Evolutionary conservation across 1,140 invertebrate genomes (phyloP).

Genomic region (Camponotus pennsylvanicus): DNA sequence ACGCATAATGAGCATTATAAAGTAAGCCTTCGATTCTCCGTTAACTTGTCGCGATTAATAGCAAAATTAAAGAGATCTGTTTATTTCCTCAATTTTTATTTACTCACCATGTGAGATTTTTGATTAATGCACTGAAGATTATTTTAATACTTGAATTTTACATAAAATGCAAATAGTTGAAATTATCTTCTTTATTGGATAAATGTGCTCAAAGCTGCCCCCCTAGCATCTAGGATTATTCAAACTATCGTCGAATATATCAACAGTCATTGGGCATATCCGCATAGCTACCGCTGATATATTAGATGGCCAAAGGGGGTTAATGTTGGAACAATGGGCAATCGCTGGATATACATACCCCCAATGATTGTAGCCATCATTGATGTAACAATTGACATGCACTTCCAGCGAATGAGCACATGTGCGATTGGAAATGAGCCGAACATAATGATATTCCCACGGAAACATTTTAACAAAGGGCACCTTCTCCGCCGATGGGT

Average conservation of each 20-base stretch:
- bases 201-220: background rate
- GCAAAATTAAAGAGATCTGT: too few species aligned
- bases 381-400: conserved; percentile 45
- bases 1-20: background rate
- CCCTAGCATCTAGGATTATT: background rate
- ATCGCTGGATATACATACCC: conserved; percentile 15
- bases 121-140: too few species aligned
- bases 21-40: background rate
- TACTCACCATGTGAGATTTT: background rate
- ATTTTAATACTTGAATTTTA: too few species aligned
- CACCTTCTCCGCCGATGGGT: background rate
- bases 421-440: background rate
- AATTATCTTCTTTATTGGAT: background rate
- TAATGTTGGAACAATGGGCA: conserved; percentile 50
- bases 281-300: conserved; percentile 20
- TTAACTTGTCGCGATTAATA: too few species aligned
- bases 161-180: too few species aligned
- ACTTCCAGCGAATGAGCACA: background rate
- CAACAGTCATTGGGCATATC: conserved; percentile 29
- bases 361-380: conserved; percentile 17
- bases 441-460: conserved; percentile 30
- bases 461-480: background rate
- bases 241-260: background rate
- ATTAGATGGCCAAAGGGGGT: conserved; percentile 33
- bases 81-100: conserved; percentile 1